These are phyloP conservation scores for Antigone vipio DNA, from an alignment of 2,113 vertebrate genomes.

Conservation along the genomic window DNA sequence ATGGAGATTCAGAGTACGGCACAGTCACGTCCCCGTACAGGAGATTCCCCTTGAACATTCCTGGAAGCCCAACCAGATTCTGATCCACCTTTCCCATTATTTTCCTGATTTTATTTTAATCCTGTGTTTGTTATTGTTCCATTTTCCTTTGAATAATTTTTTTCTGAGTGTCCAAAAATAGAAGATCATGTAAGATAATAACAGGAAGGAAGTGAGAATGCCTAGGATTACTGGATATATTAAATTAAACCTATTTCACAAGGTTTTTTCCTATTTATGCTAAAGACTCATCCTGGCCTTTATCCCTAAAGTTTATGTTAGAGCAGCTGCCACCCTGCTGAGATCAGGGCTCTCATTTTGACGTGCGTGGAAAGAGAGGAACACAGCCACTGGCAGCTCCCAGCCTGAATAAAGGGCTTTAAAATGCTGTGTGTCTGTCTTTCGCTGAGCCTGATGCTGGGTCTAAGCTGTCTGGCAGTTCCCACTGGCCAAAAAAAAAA, in stretches of 20 bases:
- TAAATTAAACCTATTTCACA: background rate
- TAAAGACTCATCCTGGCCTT: background rate
- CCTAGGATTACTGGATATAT: background rate
- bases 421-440: background rate
- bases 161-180: background rate
- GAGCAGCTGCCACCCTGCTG: background rate
- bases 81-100: background rate
- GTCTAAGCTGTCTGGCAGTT: background rate
- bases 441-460: too few relatives aligned
- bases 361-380: background rate
- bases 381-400: background rate
- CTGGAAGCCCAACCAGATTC: background rate
- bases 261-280: background rate
- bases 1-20: accelerated
- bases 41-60: background rate
- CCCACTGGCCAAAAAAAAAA: accelerated
- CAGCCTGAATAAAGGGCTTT: background rate
- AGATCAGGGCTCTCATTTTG: background rate
- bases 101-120: slow-evolving; percentile 28
- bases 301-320: background rate
- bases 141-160: background rate
- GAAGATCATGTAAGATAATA: background rate
- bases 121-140: background rate
- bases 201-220: slow-evolving; percentile 35
- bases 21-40: accelerated